Evolutionary conservation across 2,113 vertebrate genomes (phyloP).

Genomic region (Vulpes ferrilata): DNA sequence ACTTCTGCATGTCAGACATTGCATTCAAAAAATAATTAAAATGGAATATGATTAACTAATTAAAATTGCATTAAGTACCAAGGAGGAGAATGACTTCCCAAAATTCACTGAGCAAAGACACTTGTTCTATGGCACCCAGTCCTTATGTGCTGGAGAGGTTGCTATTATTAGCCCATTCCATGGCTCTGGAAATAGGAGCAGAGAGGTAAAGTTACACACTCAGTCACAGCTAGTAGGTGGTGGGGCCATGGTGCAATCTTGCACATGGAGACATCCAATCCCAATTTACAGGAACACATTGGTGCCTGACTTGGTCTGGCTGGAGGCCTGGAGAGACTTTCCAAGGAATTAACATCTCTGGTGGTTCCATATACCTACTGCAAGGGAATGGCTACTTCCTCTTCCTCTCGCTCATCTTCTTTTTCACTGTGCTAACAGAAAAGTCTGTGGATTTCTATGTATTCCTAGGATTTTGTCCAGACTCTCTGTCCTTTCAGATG

Average conservation of each 20-base stretch:
- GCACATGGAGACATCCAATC: no score
- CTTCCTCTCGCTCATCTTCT: background rate
- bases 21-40: background rate
- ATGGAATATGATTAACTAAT: background rate
- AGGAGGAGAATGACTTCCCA: background rate
- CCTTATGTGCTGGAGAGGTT: background rate
- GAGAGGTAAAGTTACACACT: background rate
- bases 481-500: conserved; percentile 1
- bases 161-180: background rate
- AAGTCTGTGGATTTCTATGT: background rate
- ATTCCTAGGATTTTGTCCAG: background rate
- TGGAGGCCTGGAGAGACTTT: background rate
- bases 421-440: background rate
- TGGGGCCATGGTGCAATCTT: no score
- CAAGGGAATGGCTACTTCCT: background rate
- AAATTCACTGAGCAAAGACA: background rate
- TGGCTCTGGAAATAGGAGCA: background rate
- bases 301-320: background rate
- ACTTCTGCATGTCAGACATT: background rate
- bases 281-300: background rate
- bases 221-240: background rate
- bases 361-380: no score
- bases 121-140: background rate
- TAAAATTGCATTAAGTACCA: background rate
- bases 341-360: background rate